These are phyloP conservation scores for Alosa sapidissima DNA, from an alignment of 2,797 vertebrate genomes.

Conservation along the genomic window DNA sequence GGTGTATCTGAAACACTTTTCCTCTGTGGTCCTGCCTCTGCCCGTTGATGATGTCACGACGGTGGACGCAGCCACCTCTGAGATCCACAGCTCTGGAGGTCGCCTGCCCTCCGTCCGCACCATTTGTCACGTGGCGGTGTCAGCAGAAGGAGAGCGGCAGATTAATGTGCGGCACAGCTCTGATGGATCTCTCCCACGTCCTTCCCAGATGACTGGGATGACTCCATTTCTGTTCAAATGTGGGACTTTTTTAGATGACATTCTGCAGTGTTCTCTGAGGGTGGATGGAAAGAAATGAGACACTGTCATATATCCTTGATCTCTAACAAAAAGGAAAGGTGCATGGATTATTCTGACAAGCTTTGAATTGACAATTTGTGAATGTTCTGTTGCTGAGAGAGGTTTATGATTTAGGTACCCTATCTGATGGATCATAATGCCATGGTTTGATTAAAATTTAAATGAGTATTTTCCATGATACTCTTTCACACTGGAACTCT, in stretches of 20 bases:
- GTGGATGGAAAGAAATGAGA: neutral
- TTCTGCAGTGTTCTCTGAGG: neutral
- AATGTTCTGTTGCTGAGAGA: neutral
- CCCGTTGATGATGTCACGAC: neutral
- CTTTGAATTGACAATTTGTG: neutral
- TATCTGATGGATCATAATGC: neutral
- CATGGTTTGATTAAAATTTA: neutral
- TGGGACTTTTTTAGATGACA: neutral
- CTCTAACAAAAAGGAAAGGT: neutral
- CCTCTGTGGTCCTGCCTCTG: neutral
- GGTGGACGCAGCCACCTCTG: neutral
- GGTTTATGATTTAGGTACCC: neutral
- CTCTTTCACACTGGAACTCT: neutral
- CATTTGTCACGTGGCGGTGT: slow-evolving; percentile 21
- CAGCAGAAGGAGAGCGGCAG: neutral
- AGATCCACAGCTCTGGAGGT: slow-evolving; percentile 3
- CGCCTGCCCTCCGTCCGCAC: neutral
- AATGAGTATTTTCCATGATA: neutral
- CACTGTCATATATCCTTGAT: neutral
- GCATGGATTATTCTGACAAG: no score
- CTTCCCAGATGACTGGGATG: slow-evolving; percentile 23
- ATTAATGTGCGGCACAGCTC: neutral
- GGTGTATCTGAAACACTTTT: neutral
- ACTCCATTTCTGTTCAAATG: neutral
- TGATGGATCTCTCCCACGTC: slow-evolving; percentile 28